A percentile compares a stretch with the other conserved stretches of the same genome.
Conservation (phyloP, 1,140 invertebrate species). For the Trissolcus basalis region DNA sequence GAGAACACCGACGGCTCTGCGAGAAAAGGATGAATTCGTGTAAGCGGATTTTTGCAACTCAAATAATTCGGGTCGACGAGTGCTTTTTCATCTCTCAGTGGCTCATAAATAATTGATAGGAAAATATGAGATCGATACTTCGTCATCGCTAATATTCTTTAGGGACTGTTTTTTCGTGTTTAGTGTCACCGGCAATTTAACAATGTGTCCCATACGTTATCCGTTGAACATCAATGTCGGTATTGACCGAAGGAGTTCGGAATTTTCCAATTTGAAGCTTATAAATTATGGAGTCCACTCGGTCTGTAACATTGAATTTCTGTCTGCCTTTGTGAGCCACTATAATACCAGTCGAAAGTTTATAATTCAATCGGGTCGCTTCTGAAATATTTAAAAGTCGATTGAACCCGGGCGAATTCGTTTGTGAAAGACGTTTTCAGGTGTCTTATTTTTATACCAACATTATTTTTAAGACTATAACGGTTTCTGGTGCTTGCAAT, state of each 20-base stretch:
- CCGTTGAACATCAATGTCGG: constrained; percentile 7
- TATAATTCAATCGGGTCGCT: constrained; percentile 15
- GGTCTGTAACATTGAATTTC: constrained; percentile 12
- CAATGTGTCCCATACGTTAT: constrained; percentile 13
- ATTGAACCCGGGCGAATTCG: constrained; percentile 14
- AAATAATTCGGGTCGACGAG: constrained; percentile 26
- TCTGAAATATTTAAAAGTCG: constrained; percentile 11
- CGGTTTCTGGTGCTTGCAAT: constrained; percentile 14
- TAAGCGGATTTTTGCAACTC: constrained; percentile 29
- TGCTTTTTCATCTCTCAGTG: neutral
- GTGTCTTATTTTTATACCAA: neutral
- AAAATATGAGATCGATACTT: constrained; percentile 21
- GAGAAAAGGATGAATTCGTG: constrained; percentile 21
- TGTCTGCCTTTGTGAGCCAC: neutral
- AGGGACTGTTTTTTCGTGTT: neutral
- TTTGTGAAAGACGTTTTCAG: neutral
- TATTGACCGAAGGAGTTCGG: neutral
- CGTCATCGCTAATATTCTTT: too few relatives aligned
- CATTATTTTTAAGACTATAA: constrained; percentile 23
- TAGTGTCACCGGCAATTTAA: neutral
- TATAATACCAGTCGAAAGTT: constrained; percentile 9
- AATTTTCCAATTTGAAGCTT: constrained; percentile 14
- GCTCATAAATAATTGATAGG: constrained; percentile 18
- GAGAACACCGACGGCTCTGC: constrained; percentile 19
- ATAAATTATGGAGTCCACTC: constrained; percentile 8